Evolutionary conservation across 2,888 invertebrate genomes (phyloP).

Genomic region (Stenurella melanura): DNA sequence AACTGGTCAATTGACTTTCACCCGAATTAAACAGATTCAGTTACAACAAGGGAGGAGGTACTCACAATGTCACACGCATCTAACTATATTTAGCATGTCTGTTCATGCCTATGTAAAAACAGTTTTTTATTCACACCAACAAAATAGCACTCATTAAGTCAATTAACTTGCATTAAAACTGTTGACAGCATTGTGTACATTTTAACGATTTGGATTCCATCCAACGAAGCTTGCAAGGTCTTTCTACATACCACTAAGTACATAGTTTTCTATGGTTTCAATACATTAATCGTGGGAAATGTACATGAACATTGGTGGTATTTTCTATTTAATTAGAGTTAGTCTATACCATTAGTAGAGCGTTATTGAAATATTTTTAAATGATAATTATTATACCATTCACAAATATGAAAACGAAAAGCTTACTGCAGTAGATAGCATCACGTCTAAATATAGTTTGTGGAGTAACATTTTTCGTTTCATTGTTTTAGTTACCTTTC

Average conservation of each 20-base stretch:
- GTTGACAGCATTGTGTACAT: neutral
- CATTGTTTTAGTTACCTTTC: too few relatives aligned
- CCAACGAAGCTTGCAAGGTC: neutral
- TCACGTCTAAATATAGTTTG: too few relatives aligned
- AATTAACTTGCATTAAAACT: neutral
- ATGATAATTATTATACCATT: too few relatives aligned
- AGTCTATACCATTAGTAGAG: too few relatives aligned
- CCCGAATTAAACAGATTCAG: neutral
- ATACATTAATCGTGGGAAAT: neutral
- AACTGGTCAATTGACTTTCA: neutral
- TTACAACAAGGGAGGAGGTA: neutral
- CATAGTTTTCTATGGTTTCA: neutral
- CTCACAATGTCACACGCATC: neutral
- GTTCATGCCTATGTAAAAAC: neutral
- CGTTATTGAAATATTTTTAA: too few relatives aligned
- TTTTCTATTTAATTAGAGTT: too few relatives aligned
- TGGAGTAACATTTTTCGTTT: too few relatives aligned
- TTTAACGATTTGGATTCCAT: neutral
- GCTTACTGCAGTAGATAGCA: too few relatives aligned
- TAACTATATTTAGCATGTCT: neutral
- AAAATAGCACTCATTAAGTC: neutral
- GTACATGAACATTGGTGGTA: neutral
- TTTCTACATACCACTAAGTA: neutral
- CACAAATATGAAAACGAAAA: too few relatives aligned
- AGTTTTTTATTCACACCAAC: neutral